A percentile compares a stretch with the other conserved stretches of the same genome.
phyloP scores from a whole-genome alignment of 2,113 vertebrate species.

The Strix aluco region DNA sequence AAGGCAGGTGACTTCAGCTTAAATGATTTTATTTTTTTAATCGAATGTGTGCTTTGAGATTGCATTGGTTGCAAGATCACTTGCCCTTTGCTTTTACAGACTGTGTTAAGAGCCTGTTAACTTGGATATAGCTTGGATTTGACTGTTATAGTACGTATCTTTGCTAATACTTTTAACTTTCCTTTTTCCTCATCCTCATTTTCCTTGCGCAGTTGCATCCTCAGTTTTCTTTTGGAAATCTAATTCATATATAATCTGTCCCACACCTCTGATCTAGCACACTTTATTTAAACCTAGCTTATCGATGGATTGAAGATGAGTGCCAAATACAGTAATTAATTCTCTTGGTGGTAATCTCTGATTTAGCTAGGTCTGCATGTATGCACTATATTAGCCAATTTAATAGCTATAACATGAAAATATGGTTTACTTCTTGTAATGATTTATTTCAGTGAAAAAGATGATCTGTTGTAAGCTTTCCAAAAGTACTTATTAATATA shows the following conservation, averaged over 20 bases:
- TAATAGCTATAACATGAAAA: background rate
- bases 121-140: background rate
- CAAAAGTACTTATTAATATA: background rate
- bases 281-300: background rate
- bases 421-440: background rate
- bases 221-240: background rate
- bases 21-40: background rate
- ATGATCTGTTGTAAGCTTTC: background rate
- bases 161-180: background rate
- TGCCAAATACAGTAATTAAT: background rate
- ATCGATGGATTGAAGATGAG: background rate
- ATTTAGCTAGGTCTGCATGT: background rate
- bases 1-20: background rate
- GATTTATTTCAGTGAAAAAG: background rate
- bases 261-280: background rate
- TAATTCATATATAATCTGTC: background rate
- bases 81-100: background rate
- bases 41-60: background rate
- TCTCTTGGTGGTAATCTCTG: background rate
- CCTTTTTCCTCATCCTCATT: background rate
- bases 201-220: background rate
- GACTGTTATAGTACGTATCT: rapidly evolving
- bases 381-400: background rate
- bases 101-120: background rate
- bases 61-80: background rate